Percentiles rank a stretch among this genome's conserved stretches.
phyloP scores from a whole-genome alignment of 2,797 vertebrate species.

The Eptatretus atami region DNA sequence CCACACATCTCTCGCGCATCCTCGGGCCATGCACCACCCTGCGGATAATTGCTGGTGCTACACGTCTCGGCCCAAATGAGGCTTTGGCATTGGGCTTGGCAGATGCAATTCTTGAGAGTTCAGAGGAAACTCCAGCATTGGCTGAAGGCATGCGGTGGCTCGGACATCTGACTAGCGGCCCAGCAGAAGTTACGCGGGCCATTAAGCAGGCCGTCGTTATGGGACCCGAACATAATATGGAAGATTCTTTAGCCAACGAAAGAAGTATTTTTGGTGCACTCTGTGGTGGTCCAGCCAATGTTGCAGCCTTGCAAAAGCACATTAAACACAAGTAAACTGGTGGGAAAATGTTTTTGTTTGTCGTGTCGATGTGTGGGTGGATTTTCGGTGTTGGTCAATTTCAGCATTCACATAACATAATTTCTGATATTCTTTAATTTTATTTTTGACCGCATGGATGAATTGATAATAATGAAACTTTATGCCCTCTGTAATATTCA shows the following conservation, averaged over 20 bases:
- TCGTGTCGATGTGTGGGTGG: no score
- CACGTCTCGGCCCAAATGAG: conserved; percentile 19
- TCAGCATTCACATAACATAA: no score
- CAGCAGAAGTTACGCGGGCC: conserved; percentile 28
- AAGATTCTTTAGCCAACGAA: conserved; percentile 38
- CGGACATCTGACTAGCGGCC: conserved; percentile 20
- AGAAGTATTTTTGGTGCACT: conserved; percentile 43
- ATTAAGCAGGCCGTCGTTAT: conserved; percentile 36
- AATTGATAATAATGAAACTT: no score
- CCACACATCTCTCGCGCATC: conserved; percentile 27
- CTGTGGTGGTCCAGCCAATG: conserved; percentile 54
- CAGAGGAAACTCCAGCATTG: conserved; percentile 11
- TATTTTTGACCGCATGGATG: no score
- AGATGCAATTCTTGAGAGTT: conserved; percentile 18
- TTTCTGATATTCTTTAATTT: no score
- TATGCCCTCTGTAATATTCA: no score
- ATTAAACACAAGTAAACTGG: conserved; percentile 7
- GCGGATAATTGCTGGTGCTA: conserved; percentile 28
- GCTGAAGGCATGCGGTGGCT: conserved; percentile 34
- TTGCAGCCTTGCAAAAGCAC: conserved; percentile 32
- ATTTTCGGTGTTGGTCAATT: no score
- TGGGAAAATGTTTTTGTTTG: not conserved
- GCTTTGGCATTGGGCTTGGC: conserved; percentile 28
- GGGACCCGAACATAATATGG: conserved; percentile 34
- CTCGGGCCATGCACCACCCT: conserved; percentile 32